Evolutionary conservation across 2,797 vertebrate genomes (phyloP).

Genomic region (Spinibarbus caldwelli): DNA sequence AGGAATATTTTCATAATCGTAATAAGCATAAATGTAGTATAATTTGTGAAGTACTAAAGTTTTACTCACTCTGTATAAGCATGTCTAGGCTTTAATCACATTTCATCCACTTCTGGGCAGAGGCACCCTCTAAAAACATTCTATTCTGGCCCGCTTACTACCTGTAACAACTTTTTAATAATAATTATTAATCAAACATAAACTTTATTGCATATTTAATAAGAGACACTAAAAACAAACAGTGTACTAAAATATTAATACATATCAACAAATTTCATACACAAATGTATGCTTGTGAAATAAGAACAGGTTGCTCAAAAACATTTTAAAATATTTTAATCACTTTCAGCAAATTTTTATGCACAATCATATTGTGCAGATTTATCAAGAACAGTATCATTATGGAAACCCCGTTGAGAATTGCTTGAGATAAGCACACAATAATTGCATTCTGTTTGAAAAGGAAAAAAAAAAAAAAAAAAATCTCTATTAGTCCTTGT

Average conservation of each 20-base stretch:
- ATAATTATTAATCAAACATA: background rate
- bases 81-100: background rate
- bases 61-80: background rate
- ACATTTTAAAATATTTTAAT: background rate
- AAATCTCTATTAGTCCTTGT: background rate
- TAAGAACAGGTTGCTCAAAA: background rate
- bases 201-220: background rate
- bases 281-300: background rate
- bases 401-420: background rate
- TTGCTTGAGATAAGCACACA: slow-evolving; percentile 23
- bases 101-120: background rate
- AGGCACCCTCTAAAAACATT: background rate
- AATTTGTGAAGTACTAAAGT: background rate
- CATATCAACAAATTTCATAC: background rate
- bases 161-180: background rate
- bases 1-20: background rate
- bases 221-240: background rate
- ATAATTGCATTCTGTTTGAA: slow-evolving; percentile 2
- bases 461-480: background rate
- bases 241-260: background rate
- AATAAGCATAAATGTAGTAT: background rate
- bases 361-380: background rate
- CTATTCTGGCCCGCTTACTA: background rate
- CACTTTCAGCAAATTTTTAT: background rate
- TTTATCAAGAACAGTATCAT: slow-evolving; percentile 13